Evolutionary conservation across 2,113 vertebrate genomes (phyloP), one percentile per base, ranked within the genome.

Genomic region (Martes martes): DNA sequence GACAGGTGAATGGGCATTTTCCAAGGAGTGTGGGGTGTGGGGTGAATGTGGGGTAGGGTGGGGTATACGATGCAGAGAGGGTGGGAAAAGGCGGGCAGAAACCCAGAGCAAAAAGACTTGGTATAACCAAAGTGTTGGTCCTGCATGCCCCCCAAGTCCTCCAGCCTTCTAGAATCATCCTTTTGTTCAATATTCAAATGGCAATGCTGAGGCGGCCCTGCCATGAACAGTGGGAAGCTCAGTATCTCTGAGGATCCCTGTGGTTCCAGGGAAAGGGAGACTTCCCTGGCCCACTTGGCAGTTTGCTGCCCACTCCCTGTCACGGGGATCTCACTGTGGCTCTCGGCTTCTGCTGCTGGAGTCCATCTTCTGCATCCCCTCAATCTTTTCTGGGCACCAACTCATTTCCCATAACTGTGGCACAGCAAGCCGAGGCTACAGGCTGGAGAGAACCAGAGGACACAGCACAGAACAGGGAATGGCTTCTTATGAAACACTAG

Each of bases 261-360:
- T 18, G 61, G 21, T 59, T 85, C 71, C 9, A 11, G 9, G 4
- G 28, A 10, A 86, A 16, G 55, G 0, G 0, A 55, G 52, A 26
- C 61, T 28, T 84, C 6, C n/a, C 59, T 3, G 21, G 59, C 16
- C 84, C 59, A 1, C 52, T 42, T 24, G 26, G 18, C 23, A 11
- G 31, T 61, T 67, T n/a, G 63, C 67, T 28, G 24, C 24, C 36
- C 73, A 76, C 39, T 74, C 80, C 10, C 52, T 13, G 9, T 28
- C 55, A 13, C 26, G 0, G 18, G 1, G 24, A 26, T 26, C 74
- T 24, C 1, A 18, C 24, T 8, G 0, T 36, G 6, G 57, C 18
- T 13, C 45, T 83, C 36, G 1, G 80, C 33, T 61, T 79, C 71
- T 18, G 63, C 61, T 10, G 21, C 59, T 39, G 23, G 45, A 7